Evolutionary conservation across 2,797 vertebrate species (phyloP).

Genomic region (Propithecus deckenii): DNA sequence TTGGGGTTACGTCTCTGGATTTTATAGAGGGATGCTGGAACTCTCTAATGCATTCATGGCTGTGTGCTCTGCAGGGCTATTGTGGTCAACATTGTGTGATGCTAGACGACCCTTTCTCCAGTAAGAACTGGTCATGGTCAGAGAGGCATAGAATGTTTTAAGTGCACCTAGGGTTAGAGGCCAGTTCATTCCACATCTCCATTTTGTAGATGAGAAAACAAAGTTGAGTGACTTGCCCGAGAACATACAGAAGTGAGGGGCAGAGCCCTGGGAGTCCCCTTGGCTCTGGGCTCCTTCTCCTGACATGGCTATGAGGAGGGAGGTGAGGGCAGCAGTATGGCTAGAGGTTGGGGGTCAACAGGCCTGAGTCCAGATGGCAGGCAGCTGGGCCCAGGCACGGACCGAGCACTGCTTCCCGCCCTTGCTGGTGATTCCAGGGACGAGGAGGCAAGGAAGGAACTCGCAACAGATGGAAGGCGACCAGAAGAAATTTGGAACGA

Average conservation of each 20-base stretch:
- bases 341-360: slow-evolving; percentile 37
- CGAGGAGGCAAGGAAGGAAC: slow-evolving; percentile 35
- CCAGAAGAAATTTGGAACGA: slow-evolving; percentile 64
- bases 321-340: neutral
- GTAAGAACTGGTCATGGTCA: neutral
- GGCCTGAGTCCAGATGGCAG: slow-evolving; percentile 59
- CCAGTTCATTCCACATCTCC: neutral
- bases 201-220: neutral
- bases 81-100: no score
- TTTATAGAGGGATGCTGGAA: neutral
- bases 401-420: neutral
- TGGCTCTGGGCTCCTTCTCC: neutral
- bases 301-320: neutral
- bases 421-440: slow-evolving; percentile 53
- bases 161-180: neutral
- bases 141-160: neutral
- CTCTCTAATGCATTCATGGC: neutral
- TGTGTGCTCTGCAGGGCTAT: neutral
- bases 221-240: neutral
- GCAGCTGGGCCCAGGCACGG: slow-evolving; percentile 53
- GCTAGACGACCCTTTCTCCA: neutral
- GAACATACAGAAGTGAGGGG: neutral
- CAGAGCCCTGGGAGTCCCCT: neutral
- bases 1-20: neutral
- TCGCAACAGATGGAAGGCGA: slow-evolving; percentile 53